These are phyloP conservation scores for Aselliscus stoliczkanus DNA, from an alignment of 2,797 vertebrate species.

Conservation along the genomic window DNA sequence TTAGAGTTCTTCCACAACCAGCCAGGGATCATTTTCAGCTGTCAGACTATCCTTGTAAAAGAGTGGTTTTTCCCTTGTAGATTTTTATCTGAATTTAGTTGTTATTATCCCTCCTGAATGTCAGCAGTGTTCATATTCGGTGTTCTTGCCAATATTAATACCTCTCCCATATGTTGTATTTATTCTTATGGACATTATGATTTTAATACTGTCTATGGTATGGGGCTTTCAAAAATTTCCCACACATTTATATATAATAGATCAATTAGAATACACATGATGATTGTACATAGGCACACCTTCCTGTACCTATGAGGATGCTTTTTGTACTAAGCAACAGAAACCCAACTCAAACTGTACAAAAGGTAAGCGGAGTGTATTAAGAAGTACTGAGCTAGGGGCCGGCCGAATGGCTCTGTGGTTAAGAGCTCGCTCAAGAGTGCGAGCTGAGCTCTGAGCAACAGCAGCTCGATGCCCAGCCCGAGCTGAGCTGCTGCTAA, in stretches of 20 bases:
- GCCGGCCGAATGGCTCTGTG: too few relatives aligned
- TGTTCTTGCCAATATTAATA: background rate
- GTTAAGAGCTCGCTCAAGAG: too few relatives aligned
- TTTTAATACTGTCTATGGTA: background rate
- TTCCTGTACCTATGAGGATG: background rate
- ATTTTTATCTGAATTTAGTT: slow-evolving; percentile 9
- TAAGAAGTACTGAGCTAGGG: background rate
- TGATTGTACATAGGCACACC: background rate
- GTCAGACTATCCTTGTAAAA: background rate
- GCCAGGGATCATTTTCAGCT: background rate
- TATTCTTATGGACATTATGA: background rate
- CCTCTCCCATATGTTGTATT: background rate
- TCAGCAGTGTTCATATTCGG: background rate
- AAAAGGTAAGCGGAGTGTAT: background rate
- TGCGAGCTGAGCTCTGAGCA: too few relatives aligned
- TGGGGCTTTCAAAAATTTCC: background rate
- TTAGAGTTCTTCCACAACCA: background rate
- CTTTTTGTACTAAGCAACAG: background rate
- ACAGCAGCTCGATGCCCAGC: too few relatives aligned
- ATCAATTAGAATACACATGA: background rate
- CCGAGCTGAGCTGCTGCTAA: too few relatives aligned
- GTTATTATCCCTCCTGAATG: background rate
- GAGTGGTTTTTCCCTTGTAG: background rate
- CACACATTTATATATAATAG: background rate
- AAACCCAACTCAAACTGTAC: background rate